Base-by-base conservation (phyloP, 2,797 vertebrate genomes). In the Cheirogaleus major region DNA sequence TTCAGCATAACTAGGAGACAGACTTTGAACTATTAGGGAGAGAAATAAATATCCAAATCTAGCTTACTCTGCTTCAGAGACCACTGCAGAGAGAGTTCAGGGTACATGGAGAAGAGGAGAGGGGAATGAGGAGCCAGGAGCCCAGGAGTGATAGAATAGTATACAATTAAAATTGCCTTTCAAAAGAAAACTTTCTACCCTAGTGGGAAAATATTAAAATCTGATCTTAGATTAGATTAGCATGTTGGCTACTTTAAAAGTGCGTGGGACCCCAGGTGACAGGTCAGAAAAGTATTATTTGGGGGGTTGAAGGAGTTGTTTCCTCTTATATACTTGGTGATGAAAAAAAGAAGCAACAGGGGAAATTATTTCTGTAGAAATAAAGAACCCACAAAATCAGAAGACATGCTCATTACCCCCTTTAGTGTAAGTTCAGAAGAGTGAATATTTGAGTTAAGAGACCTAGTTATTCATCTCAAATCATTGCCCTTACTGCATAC, bases 391-490 rank as follows among this genome's bases (percentile, higher is more conserved):
- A 38, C 57, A 61, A 73, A 90, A 72, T 94, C 35, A 76, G 75
- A 94, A 70, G 84, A 50, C 12, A 65, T 12, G 41, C 15, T 73
- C 35, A 67, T 25, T 17, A 82, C 27, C 1, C 6, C 12, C 12
- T 83, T 92, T 89, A 32, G 63, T 35, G 55, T 95, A 57, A 61
- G 14, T 91, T 70, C 55, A 69, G 61, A 96, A n/a, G 35, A 76
- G 59, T 35, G 72, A 82, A 5, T 10, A 89, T 95, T 89, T 41
- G 45, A 84, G 50, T 5, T 61, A 43, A 75, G 65, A 80, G 76
- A 70, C 73, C 45, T 93, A 38, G 27, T 1, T 89, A 35, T 55
- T 59, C 17, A 78, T 95, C 20, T 48, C 38, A 83, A 73, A 69
- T 87, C 27, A 82, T 93, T 91, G 27, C 10, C 17, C 38, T 90